Percentiles rank a stretch among this genome's conserved stretches.
Evolutionary conservation across 1,140 invertebrate genomes (phyloP).

Genomic region (Drosophila orena): DNA sequence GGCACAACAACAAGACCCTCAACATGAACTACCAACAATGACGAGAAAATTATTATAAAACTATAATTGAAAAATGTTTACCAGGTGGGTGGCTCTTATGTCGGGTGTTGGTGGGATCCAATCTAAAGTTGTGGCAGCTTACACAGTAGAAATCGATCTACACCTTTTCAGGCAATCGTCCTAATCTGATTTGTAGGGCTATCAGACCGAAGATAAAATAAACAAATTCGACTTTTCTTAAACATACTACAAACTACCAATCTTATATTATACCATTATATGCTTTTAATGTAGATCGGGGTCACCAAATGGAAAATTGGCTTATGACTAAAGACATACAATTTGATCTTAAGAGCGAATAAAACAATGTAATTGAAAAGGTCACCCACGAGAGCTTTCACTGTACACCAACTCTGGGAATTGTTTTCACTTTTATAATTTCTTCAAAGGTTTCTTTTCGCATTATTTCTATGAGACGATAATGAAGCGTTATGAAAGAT

Average conservation of each 20-base stretch:
- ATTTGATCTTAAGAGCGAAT: no score
- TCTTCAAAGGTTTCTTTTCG: conserved; percentile 40
- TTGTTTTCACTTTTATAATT: conserved; percentile 66
- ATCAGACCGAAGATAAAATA: background rate
- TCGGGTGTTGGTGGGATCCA: conserved; percentile 36
- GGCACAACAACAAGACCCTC: conserved; percentile 29
- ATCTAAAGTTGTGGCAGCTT: conserved; percentile 19
- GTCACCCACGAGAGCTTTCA: conserved; percentile 37
- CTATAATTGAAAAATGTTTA: conserved; percentile 72
- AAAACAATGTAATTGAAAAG: background rate
- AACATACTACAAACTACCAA: no score
- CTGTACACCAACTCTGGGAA: conserved; percentile 47
- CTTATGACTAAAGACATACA: no score
- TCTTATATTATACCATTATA: no score
- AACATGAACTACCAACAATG: conserved; percentile 63
- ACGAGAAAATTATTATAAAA: conserved; percentile 79
- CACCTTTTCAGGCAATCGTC: no score
- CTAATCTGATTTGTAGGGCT: background rate
- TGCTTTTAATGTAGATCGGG: no score
- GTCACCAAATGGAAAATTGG: no score
- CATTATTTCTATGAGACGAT: conserved; percentile 47
- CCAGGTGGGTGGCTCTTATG: conserved; percentile 44
- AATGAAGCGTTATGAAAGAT: conserved; percentile 66
- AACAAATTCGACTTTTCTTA: no score
- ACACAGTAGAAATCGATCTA: conserved; percentile 12